Conservation (phyloP, 30 jellyfish, hydroid and myxozoan species). For the Aurelia aurita complex sp. Pacific region DNA sequence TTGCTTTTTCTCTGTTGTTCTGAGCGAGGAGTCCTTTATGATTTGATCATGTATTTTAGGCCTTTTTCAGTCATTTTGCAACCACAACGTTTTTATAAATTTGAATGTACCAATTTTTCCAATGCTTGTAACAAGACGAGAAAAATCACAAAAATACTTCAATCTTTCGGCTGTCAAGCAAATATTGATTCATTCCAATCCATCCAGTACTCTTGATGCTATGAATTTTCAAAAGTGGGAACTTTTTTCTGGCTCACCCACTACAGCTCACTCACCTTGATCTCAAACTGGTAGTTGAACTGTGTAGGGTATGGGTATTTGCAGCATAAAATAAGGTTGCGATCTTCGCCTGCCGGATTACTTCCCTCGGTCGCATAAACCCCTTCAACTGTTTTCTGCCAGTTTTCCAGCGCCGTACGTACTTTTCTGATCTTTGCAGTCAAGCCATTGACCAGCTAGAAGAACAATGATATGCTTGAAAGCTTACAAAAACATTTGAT, state of each 20-base stretch:
- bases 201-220: too few species aligned
- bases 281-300: slow-evolving; percentile 37
- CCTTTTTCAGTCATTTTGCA: too few species aligned
- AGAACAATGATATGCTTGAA: not conserved
- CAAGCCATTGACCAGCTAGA: slow-evolving; percentile 23
- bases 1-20: too few species aligned
- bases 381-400: slow-evolving; percentile 43
- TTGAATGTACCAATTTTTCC: too few species aligned
- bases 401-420: slow-evolving; percentile 2
- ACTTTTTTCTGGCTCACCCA: not conserved
- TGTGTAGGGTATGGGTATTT: not conserved
- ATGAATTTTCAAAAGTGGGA: too few species aligned
- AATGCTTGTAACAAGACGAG: too few species aligned
- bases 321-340: slow-evolving; percentile 26
- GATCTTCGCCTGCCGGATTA: slow-evolving; percentile 21
- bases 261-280: not conserved
- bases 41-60: too few species aligned
- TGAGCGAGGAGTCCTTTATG: too few species aligned
- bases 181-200: too few species aligned
- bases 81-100: too few species aligned
- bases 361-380: not conserved
- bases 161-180: too few species aligned
- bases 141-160: too few species aligned
- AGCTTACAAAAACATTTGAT: not conserved
- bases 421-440: slow-evolving; percentile 10